These are phyloP conservation scores for Clistopyga incitator DNA, from an alignment of 2,888 invertebrate genomes.

Conservation along the genomic window DNA sequence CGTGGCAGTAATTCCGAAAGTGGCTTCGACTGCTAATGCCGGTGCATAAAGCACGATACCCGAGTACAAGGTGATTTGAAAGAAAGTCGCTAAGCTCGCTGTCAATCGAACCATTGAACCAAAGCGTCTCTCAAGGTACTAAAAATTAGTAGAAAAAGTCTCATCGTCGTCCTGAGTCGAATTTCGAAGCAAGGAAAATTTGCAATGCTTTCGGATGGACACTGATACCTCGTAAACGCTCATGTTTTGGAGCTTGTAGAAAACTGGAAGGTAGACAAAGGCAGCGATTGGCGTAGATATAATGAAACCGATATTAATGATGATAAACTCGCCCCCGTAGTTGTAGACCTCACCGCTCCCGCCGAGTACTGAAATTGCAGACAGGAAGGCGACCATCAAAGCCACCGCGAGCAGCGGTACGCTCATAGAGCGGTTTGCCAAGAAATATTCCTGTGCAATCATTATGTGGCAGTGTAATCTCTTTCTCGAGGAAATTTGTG, in stretches of 20 bases:
- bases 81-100: constrained; percentile 86
- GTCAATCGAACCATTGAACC: constrained; percentile 84
- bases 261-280: constrained; percentile 92
- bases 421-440: constrained; percentile 93
- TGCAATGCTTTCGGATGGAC: neutral
- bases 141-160: constrained; percentile 55
- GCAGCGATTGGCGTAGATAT: constrained; percentile 92
- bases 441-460: constrained; percentile 89
- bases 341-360: constrained; percentile 94
- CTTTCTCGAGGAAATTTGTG: neutral
- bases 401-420: constrained; percentile 93
- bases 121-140: constrained; percentile 88
- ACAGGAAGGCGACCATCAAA: constrained; percentile 96
- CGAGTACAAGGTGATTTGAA: constrained; percentile 86
- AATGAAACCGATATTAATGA: constrained; percentile 91
- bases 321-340: constrained; percentile 92
- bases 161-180: neutral
- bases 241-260: constrained; percentile 92
- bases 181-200: neutral
- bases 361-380: constrained; percentile 94
- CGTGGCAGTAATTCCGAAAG: constrained; percentile 84
- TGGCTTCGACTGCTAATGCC: constrained; percentile 87
- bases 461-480: constrained; percentile 12
- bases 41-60: constrained; percentile 88
- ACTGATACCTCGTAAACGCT: constrained; percentile 92